Evolutionary conservation across 1,140 invertebrate species (phyloP).

Genomic region (Drosophila sp.): DNA sequence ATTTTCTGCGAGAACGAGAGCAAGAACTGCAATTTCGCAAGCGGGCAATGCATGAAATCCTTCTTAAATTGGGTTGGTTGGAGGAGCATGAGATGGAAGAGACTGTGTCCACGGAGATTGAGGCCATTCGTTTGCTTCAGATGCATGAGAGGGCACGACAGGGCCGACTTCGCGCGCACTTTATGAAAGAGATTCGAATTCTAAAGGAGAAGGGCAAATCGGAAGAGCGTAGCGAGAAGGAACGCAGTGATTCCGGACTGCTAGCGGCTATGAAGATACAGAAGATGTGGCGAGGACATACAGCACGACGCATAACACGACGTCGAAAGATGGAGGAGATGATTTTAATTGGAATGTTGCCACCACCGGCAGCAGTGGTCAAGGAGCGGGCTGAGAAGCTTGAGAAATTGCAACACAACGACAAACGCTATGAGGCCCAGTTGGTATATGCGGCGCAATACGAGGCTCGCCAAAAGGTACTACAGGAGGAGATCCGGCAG

Average conservation of each 20-base stretch:
- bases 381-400: conserved; percentile 69
- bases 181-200: conserved; percentile 94
- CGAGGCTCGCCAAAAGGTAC: conserved; percentile 85
- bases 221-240: conserved; percentile 84
- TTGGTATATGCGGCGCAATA: conserved; percentile 86
- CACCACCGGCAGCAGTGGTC: conserved; percentile 82
- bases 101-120: conserved; percentile 89
- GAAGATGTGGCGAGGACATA: conserved; percentile 91
- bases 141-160: conserved; percentile 95
- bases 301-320: conserved; percentile 87
- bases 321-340: conserved; percentile 91
- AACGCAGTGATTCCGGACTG: conserved; percentile 84
- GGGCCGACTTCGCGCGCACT: conserved; percentile 91
- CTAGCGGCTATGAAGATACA: conserved; percentile 91
- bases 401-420: conserved; percentile 66
- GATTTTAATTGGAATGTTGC: conserved; percentile 91
- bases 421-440: conserved; percentile 86
- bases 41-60: conserved; percentile 86
- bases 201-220: conserved; percentile 89
- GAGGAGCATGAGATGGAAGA: conserved; percentile 85
- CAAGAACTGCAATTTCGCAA: conserved; percentile 86
- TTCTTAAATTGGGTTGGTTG: conserved; percentile 88
- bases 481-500: conserved; percentile 86
- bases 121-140: conserved; percentile 94
- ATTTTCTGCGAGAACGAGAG: conserved; percentile 87